phyloP scores from a whole-genome alignment of 1,140 invertebrate genomes.

The Triops cancriformis region DNA sequence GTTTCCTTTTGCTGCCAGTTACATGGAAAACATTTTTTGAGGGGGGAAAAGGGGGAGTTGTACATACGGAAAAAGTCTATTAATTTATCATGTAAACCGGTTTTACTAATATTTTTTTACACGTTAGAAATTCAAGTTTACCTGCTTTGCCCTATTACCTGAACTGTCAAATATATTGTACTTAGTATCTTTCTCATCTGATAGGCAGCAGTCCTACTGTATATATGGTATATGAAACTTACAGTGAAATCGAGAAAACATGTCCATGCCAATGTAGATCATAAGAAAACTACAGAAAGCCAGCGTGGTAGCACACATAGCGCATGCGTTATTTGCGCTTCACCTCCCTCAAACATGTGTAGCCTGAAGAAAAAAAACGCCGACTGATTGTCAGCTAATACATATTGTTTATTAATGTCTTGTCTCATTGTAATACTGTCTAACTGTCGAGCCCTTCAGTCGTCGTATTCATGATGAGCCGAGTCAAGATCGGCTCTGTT shows the following conservation, averaged over 20 bases:
- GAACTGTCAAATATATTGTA: not conserved
- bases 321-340: conserved; percentile 7
- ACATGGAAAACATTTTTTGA: not conserved
- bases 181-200: conserved; percentile 2
- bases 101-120: conserved; percentile 14
- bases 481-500: no score
- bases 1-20: not conserved
- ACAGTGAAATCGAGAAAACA: not conserved
- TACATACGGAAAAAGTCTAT: not conserved
- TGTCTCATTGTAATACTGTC: not conserved
- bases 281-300: conserved; percentile 4
- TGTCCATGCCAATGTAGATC: not conserved
- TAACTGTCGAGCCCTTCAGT: no score
- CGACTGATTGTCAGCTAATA: not conserved
- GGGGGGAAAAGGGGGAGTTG: no score
- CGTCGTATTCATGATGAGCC: no score
- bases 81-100: conserved; percentile 1
- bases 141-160: not conserved
- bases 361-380: not conserved
- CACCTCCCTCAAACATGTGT: not conserved
- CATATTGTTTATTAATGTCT: not conserved
- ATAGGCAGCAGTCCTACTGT: not conserved
- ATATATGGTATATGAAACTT: not conserved
- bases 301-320: conserved; percentile 7
- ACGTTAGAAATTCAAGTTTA: conserved; percentile 3